Evolutionary conservation across 2,797 vertebrate species (phyloP).

Genomic region (Onychomys torridus): DNA sequence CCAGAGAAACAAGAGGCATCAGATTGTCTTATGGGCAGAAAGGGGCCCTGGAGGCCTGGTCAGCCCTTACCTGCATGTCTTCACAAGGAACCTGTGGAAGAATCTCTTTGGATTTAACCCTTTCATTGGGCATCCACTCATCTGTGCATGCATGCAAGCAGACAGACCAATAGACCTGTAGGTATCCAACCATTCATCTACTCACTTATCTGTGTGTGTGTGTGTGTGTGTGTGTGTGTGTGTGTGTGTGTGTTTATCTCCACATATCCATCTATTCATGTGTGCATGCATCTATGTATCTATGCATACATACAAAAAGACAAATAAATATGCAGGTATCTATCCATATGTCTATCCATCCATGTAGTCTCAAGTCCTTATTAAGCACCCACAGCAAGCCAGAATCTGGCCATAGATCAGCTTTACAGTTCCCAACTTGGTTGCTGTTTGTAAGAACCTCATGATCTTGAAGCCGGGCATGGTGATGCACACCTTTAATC

Average conservation of each 20-base stretch:
- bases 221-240: background rate
- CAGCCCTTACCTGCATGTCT: fast-evolving
- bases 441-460: background rate
- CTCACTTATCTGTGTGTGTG: background rate
- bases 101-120: background rate
- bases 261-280: background rate
- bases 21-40: background rate
- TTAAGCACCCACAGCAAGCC: background rate
- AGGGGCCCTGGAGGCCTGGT: too few relatives aligned
- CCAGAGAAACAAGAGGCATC: background rate
- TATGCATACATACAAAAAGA: background rate
- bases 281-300: background rate
- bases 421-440: fast-evolving
- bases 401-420: too few relatives aligned
- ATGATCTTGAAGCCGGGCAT: background rate
- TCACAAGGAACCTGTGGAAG: background rate
- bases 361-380: background rate
- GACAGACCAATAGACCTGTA: background rate
- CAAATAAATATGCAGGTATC: background rate
- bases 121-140: background rate
- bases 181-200: background rate
- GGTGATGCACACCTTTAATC: background rate
- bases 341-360: background rate
- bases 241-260: too few relatives aligned
- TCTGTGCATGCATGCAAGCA: background rate